Percentiles rank a stretch among this genome's conserved stretches.
These are phyloP conservation scores for Drosophila ercepeae DNA, from an alignment of 1,140 invertebrate species.

Conservation along the genomic window DNA sequence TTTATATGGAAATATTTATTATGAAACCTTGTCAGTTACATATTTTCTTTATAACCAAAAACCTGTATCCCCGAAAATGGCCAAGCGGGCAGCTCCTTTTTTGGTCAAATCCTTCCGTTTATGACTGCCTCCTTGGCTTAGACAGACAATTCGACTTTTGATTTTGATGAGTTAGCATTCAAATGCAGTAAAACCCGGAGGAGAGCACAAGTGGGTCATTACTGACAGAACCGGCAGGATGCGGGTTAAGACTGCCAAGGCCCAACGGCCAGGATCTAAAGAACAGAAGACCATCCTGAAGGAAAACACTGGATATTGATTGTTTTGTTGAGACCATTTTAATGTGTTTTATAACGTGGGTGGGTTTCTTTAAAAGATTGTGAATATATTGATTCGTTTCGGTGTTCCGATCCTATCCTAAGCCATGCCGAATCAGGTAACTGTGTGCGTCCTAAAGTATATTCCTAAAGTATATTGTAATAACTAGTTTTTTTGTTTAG, in stretches of 20 bases:
- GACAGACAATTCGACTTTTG: constrained; percentile 57
- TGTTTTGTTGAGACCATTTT: too few species aligned
- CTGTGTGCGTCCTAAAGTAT: too few species aligned
- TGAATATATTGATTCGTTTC: too few species aligned
- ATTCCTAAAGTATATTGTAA: too few species aligned
- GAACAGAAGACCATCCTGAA: background rate
- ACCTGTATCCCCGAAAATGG: background rate
- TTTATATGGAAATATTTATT: too few species aligned
- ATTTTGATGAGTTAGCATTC: constrained; percentile 59
- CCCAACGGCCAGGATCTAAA: constrained; percentile 26
- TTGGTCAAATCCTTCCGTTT: constrained; percentile 20
- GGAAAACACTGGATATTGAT: background rate
- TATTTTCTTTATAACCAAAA: too few species aligned
- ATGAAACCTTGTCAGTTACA: too few species aligned
- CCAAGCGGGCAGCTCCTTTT: constrained; percentile 6
- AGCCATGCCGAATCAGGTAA: too few species aligned
- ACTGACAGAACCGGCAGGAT: constrained; percentile 36
- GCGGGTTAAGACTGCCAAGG: constrained; percentile 42
- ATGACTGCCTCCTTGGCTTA: constrained; percentile 18
- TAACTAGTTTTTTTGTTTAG: too few species aligned
- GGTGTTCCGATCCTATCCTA: too few species aligned
- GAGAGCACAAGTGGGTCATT: constrained; percentile 47
- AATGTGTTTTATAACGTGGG: too few species aligned
- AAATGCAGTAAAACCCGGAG: constrained; percentile 22
- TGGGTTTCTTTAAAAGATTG: too few species aligned